Base-by-base conservation (phyloP, 2,888 invertebrate genomes). In the Acleris sparsana region DNA sequence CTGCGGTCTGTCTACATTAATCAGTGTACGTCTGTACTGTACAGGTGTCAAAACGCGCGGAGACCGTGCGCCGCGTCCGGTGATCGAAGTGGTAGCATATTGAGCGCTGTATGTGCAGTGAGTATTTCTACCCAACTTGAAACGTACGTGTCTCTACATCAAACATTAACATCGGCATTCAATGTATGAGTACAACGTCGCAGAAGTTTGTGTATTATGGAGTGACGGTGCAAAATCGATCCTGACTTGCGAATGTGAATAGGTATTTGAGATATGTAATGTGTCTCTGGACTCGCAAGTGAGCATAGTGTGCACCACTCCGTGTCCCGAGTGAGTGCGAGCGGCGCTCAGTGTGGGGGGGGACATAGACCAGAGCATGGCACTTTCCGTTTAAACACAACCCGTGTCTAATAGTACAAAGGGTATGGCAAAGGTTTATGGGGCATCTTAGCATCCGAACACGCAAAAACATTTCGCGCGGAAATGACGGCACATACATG, bases 181-280 rank as follows among this genome's bases (percentile, higher is more conserved):
- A 78, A 33, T 70, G 73, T 72, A 70, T 77, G 73, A 76, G 71
- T 75, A 75, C 70, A 72, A 75, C 75, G 75, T 76, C 76, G 74
- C 73, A 75, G 63, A 71, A 68, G 70, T 71, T 84, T 86, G 86
- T 89, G 84, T 89, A 79, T 79, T 82, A 87, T 89, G 92, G 89
- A 92, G 90, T 91, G 87, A 92, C 93, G 94, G 94, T 94, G 94
- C 94, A 94, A 94, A 94, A 94, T 94, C 94, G 93, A 92, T 90
- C 89, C 84, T 84, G 83, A 86, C 84, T 88, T 88, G 88, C 86
- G 86, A 80, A 81, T 87, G 85, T 86, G 73, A 78, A 74, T 78
- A 74, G 73, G 76, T 78, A 77, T 78, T 74, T 80, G 73, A 75
- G 80, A 79, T 82, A 75, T 78, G 80, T 83, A 78, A 78, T 80